Conservation (phyloP, 2,797 vertebrate genomes). For the Crocidura indochinensis region DNA sequence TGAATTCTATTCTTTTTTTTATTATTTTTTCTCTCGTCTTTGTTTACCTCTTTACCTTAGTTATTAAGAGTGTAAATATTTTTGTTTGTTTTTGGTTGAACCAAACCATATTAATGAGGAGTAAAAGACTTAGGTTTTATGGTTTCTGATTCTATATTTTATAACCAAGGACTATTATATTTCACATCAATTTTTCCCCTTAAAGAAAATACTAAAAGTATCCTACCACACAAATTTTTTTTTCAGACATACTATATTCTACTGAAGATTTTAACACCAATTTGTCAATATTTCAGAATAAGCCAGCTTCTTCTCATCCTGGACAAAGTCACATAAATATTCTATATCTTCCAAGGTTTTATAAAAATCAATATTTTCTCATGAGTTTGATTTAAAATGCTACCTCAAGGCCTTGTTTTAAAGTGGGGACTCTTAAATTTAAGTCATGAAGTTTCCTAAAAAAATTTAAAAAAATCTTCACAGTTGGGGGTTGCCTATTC, state of each 20-base stretch:
- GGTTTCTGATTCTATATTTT: slow-evolving; percentile 42
- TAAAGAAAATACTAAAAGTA: slow-evolving; percentile 52
- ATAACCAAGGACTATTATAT: slow-evolving; percentile 21
- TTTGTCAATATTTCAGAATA: slow-evolving; percentile 41
- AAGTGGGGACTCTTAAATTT: slow-evolving; percentile 20
- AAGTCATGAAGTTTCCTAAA: slow-evolving; percentile 64
- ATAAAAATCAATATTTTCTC: slow-evolving; percentile 69
- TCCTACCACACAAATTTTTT: background rate
- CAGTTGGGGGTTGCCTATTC: slow-evolving; percentile 51
- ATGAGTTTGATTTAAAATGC: slow-evolving; percentile 71
- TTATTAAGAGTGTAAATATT: background rate
- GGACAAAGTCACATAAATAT: slow-evolving; percentile 64
- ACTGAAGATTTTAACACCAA: slow-evolving; percentile 27
- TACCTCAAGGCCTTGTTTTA: slow-evolving; percentile 41
- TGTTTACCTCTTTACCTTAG: background rate
- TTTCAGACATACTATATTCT: slow-evolving; percentile 26
- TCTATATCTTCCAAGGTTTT: slow-evolving; percentile 58
- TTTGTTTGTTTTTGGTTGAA: background rate
- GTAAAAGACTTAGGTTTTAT: slow-evolving; percentile 33
- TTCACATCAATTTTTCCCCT: slow-evolving; percentile 32
- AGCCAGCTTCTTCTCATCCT: slow-evolving; percentile 25
- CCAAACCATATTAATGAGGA: slow-evolving; percentile 1
- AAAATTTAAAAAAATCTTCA: slow-evolving; percentile 70
- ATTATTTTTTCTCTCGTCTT: slow-evolving; percentile 1
- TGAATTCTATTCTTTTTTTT: background rate